Percentiles rank a stretch among this genome's conserved stretches.
These are phyloP conservation scores for Andrena camellia DNA, from an alignment of 2,888 invertebrate genomes.

Conservation along the genomic window DNA sequence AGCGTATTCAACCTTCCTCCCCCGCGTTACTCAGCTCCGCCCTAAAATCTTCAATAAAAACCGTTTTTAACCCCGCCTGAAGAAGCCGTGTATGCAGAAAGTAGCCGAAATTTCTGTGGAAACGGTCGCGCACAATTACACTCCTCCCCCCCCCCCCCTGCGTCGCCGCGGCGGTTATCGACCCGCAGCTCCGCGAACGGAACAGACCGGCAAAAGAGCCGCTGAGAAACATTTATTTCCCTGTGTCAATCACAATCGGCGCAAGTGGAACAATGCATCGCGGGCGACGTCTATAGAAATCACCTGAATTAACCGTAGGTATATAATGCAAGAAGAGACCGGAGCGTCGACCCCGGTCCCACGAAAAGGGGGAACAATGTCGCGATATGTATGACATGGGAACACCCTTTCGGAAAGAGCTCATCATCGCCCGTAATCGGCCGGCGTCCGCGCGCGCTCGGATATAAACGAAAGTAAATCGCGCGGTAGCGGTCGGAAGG, in stretches of 20 bases:
- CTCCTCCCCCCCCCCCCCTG: no score
- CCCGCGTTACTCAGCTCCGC: neutral
- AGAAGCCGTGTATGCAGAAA: no score
- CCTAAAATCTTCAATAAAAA: conserved; percentile 3
- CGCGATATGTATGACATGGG: conserved; percentile 53
- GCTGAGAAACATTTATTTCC: neutral
- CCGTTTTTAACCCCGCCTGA: neutral
- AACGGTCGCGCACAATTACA: neutral
- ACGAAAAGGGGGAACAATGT: conserved; percentile 60
- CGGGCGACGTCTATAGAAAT: conserved; percentile 44
- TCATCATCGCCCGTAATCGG: conserved; percentile 48
- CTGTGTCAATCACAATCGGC: conserved; percentile 28
- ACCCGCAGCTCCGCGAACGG: neutral
- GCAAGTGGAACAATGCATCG: conserved; percentile 19
- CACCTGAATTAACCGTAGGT: conserved; percentile 55
- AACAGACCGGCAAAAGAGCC: neutral
- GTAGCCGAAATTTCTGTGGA: neutral
- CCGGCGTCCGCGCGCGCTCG: conserved; percentile 22
- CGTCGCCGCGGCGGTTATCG: neutral
- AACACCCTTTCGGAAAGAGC: conserved; percentile 57
- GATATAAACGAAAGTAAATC: conserved; percentile 51
- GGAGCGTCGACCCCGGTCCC: conserved; percentile 42
- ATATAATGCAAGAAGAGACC: conserved; percentile 51
- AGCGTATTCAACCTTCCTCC: neutral
- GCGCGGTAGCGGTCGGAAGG: neutral